phyloP scores from a whole-genome alignment of 2,797 vertebrate species.

The Muscicapa striata region DNA sequence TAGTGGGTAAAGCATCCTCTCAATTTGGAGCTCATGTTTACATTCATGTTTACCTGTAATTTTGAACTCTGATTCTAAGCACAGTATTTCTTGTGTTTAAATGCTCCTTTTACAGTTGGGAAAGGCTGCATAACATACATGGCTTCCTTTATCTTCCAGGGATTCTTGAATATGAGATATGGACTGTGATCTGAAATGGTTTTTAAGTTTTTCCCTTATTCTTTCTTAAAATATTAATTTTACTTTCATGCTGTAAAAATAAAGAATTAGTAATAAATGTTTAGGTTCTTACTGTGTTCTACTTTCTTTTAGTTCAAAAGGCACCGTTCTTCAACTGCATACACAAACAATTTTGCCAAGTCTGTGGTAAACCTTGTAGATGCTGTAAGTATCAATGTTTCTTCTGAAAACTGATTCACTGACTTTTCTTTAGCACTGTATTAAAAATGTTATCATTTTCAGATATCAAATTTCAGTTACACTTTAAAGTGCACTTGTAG shows the following conservation, averaged over 20 bases:
- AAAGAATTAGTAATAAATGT: not conserved
- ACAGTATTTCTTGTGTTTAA: not conserved
- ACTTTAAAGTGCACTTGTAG: not conserved
- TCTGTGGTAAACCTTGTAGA: constrained; percentile 97
- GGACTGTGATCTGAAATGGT: not conserved
- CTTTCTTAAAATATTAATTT: not conserved
- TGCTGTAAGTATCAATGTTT: constrained; percentile 85
- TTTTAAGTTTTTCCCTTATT: not conserved
- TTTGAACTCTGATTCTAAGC: not conserved
- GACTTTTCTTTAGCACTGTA: not conserved
- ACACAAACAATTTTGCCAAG: constrained; percentile 92
- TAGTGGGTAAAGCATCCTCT: not conserved
- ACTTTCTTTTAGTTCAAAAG: constrained; percentile 85
- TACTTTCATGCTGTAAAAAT: not conserved
- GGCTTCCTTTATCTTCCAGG: not conserved
- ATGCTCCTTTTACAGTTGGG: not conserved
- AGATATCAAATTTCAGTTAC: not conserved
- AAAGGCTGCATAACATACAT: not conserved
- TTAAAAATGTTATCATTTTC: not conserved
- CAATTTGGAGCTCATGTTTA: not conserved
- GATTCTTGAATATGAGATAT: not conserved
- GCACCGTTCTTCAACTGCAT: constrained; percentile 85
- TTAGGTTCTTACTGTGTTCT: constrained; percentile 28
- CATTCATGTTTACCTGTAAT: not conserved
- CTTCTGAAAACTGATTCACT: not conserved